Base-by-base conservation (phyloP, 2,888 invertebrate genomes). In the Acanthopleura granulata region DNA sequence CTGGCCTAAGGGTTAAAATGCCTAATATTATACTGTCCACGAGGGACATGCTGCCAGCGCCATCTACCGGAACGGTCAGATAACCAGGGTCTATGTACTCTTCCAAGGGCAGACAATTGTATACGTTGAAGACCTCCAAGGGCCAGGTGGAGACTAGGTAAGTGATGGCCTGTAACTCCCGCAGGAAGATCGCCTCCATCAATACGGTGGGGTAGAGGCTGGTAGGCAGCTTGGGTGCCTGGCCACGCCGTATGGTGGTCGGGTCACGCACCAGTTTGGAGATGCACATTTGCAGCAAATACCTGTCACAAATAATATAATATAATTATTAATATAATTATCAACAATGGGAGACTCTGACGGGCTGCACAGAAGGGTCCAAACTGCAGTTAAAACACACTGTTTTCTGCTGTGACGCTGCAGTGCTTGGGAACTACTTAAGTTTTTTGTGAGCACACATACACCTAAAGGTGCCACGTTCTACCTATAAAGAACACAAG, bases 141-240 rank as follows among this genome's bases (percentile, higher is more conserved):
- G 87, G 88, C 88, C 88, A 87, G 11, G 83, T 84, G 66, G 86
- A 82, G n/a, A 88, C 83, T 16, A 87, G 77, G 77, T 80, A 84
- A n/a, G 82, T 80, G 29, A 88, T 81, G 16, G 87, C 75, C 22
- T 80, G 80, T 3, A 86, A 79, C 66, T 87, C 85, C 62, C 86
- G 72, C 75, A 84, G 85, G n/a, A 84, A 82, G 22, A 88, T 87
- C 73, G 87, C 87, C 74, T 86, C 86, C 0, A 84, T 80, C 62
- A 88, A 75, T 61, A 88, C 74, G 16, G 79, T 73, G 0, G 87
- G 87, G 77, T 86, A 88, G 29, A 86, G 78, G 75, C 85, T 84
- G 49, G 76, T 78, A 11, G 88, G 87, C 57, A 84, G 76, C 15
- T 81, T 77, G 30, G 78, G 72, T 11, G 72, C 74, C 49, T 76